Base-by-base conservation (phyloP, 2,888 invertebrate genomes). In the Pemphredon lugubris region DNA sequence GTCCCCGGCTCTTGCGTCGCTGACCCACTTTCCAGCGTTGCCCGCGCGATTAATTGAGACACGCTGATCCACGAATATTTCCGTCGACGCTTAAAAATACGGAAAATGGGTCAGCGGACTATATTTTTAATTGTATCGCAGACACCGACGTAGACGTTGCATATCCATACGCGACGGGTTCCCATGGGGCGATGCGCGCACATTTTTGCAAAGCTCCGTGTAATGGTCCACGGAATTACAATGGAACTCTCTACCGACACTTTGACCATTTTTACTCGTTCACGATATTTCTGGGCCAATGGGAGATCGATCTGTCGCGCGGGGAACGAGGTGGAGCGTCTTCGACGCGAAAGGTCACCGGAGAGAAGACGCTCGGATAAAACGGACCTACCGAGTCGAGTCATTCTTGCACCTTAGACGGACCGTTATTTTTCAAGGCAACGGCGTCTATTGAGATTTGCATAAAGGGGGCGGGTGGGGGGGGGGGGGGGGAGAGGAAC, bases 81-180 rank as follows among this genome's bases (percentile, higher is more conserved):
- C 67, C 66, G 83, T 84, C 79, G 67, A 60, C 55, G 77, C 81
- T 79, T 82, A 83, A 84, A 81, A 85, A 84, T 86, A 85, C 84
- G 72, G 78, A 70, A 85, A 87, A 85, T 81, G 73, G 87, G 86
- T 86, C 86, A 80, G 77, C 77, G 26, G 78, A n/a, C 79, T 84
- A 81, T 87, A 88, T 87, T 85, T 87, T 87, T 87, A 88, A 88
- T 88, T 87, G 84, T 80, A 75, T 71, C 77, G 64, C 86, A 86
- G 86, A 86, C 86, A 75, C 67, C 73, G 59, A 76, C 71, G 76
- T 81, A 85, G 83, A 84, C 83, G 75, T 57, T 65, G 55, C n/a
- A n/a, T n/a, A 42, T 42, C 40, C 16, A 11, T 34, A 4, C 11
- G n/a, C 7, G 26, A 26, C 26, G n/a, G n/a, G n/a, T n/a, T n/a